A percentile compares a stretch with the other conserved stretches of the same genome.
These are phyloP conservation scores for Drosophila erecta DNA, from an alignment of 1,140 invertebrate species.

Conservation along the genomic window DNA sequence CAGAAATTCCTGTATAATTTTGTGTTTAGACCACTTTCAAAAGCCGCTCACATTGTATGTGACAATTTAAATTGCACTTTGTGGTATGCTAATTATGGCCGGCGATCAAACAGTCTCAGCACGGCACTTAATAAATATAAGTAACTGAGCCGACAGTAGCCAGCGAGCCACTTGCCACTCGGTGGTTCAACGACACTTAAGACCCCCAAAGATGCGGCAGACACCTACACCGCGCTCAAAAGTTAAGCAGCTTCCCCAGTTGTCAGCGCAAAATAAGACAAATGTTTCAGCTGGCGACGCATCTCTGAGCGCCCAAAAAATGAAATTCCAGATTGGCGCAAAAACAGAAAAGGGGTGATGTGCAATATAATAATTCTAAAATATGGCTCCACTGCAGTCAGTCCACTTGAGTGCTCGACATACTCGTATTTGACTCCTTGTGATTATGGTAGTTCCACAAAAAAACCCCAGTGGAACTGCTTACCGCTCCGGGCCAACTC, in stretches of 20 bases:
- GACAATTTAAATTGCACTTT: conserved; percentile 66
- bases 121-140: conserved; percentile 35
- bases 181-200: conserved; percentile 72
- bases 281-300: conserved; percentile 69
- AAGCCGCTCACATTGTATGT: conserved; percentile 24
- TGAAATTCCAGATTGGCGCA: neutral
- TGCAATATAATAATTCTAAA: neutral
- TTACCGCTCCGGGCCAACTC: conserved; percentile 25
- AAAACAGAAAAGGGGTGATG: conserved; percentile 8
- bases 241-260: conserved; percentile 77
- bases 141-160: conserved; percentile 39
- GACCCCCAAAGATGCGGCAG: conserved; percentile 31
- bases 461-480: neutral
- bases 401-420: too few relatives aligned
- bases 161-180: conserved; percentile 32
- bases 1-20: neutral
- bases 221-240: conserved; percentile 64
- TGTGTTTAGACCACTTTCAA: conserved; percentile 13
- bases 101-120: conserved; percentile 17
- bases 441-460: neutral
- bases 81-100: conserved; percentile 61
- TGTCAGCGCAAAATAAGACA: conserved; percentile 81
- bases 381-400: too few relatives aligned
- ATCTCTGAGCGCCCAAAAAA: conserved; percentile 37
- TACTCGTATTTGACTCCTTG: too few relatives aligned